Percentiles rank a stretch among this genome's conserved stretches.
These are phyloP conservation scores for Hydrolagus affinis DNA, from an alignment of 2,113 vertebrate species.

Conservation along the genomic window DNA sequence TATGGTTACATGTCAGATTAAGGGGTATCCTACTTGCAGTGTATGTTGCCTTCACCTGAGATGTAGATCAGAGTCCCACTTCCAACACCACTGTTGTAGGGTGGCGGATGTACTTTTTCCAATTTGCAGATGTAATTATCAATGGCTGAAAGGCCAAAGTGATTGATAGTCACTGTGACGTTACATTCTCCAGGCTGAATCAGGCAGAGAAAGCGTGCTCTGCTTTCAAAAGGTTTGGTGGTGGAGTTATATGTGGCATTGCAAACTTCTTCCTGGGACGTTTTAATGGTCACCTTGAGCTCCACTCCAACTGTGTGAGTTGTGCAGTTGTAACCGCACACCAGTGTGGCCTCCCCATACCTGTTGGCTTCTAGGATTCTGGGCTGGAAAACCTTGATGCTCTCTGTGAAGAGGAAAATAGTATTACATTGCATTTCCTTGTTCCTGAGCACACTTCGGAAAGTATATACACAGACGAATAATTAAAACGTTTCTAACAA, in stretches of 20 bases:
- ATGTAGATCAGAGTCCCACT: background rate
- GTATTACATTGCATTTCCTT: too few relatives aligned
- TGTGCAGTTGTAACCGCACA: background rate
- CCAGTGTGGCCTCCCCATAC: background rate
- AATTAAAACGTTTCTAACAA: too few relatives aligned
- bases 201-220: background rate
- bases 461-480: too few relatives aligned
- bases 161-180: background rate
- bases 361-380: background rate
- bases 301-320: background rate
- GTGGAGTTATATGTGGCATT: background rate
- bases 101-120: background rate
- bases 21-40: background rate
- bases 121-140: background rate
- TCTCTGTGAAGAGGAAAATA: too few relatives aligned
- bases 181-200: background rate
- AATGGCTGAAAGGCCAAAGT: background rate
- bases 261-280: background rate
- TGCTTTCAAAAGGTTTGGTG: background rate
- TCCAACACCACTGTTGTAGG: background rate
- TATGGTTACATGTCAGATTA: too few relatives aligned
- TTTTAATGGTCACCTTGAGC: conserved; percentile 3
- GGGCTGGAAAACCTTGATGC: background rate
- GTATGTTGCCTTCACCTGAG: too few relatives aligned
- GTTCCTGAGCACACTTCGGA: too few relatives aligned